Evolutionary conservation across 1,140 invertebrate species (phyloP).

Genomic region (Aphis gossypii): DNA sequence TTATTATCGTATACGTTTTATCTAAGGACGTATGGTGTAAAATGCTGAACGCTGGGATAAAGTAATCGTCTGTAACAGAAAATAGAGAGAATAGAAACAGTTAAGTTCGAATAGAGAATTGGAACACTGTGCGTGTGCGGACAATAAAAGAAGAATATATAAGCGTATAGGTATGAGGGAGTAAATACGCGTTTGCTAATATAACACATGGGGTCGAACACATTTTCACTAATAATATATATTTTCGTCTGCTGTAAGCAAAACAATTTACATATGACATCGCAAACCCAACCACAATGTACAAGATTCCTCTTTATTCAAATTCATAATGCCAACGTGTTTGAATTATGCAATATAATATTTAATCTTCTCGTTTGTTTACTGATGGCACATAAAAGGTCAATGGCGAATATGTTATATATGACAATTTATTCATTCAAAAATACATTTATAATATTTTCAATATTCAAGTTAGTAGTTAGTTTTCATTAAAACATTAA

Average conservation of each 20-base stretch:
- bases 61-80: neutral
- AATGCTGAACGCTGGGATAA: neutral
- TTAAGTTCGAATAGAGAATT: neutral
- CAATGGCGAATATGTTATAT: neutral
- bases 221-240: neutral
- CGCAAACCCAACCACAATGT: neutral
- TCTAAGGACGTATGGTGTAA: neutral
- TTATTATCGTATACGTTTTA: neutral
- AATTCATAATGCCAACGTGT: neutral
- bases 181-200: neutral
- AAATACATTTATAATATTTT: neutral
- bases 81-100: neutral
- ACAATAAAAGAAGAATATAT: neutral
- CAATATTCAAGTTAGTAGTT: neutral
- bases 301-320: neutral
- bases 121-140: neutral
- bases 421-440: neutral
- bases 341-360: neutral
- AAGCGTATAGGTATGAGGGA: neutral
- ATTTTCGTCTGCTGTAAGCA: neutral
- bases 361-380: neutral
- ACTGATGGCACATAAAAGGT: neutral
- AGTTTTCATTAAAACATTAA: neutral
- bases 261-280: slow-evolving; percentile 1
- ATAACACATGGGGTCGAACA: neutral